Conservation (phyloP, 2,113 vertebrate species). For the Lophotis ruficrista region DNA sequence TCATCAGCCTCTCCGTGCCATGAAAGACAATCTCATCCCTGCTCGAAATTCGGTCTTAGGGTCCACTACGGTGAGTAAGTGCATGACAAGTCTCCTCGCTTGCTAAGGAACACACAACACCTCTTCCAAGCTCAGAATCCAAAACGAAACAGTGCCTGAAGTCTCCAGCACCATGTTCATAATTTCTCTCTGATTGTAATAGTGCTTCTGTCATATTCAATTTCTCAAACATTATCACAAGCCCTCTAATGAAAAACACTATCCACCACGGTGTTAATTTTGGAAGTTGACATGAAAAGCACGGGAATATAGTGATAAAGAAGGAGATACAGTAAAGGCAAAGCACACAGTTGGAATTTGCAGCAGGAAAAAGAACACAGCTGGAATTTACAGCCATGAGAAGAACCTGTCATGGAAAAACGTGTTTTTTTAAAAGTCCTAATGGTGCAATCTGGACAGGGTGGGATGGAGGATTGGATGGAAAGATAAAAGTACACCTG, state of each 20-base stretch:
- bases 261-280: neutral
- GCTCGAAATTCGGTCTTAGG: neutral
- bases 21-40: neutral
- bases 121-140: conserved; percentile 4
- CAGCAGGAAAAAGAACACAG: neutral
- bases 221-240: neutral
- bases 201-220: neutral
- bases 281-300: neutral
- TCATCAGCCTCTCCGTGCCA: neutral
- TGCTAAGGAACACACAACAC: neutral
- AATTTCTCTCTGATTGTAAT: neutral
- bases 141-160: conserved; percentile 29
- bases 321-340: neutral
- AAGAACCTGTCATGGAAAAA: neutral
- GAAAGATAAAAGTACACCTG: neutral
- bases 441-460: neutral
- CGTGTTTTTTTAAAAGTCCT: neutral
- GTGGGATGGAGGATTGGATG: neutral
- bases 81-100: neutral
- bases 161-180: neutral
- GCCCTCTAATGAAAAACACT: neutral
- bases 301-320: neutral
- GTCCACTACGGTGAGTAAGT: neutral
- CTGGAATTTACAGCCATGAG: neutral
- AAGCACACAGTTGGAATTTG: neutral